Evolutionary conservation across 2,113 vertebrate species (phyloP).

Genomic region (Pyxicephalus adspersus): DNA sequence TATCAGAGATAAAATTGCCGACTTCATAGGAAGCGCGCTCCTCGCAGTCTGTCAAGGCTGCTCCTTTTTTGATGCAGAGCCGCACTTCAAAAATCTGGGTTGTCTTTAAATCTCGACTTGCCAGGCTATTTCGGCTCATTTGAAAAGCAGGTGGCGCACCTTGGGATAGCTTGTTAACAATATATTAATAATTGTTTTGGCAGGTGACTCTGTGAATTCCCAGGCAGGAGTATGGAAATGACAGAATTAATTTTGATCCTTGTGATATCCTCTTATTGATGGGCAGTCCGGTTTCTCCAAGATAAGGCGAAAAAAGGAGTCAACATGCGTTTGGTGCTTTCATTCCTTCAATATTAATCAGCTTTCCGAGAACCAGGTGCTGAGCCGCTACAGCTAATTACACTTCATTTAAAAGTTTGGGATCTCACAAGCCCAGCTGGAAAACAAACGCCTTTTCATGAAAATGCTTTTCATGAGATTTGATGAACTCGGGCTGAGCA

Average conservation of each 20-base stretch:
- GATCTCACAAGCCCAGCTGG: too few species aligned
- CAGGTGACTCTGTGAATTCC: slow-evolving; percentile 54
- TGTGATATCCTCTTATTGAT: slow-evolving; percentile 37
- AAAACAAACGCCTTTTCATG: too few species aligned
- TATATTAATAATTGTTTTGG: slow-evolving; percentile 54
- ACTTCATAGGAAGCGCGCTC: not conserved
- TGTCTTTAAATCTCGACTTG: slow-evolving; percentile 29
- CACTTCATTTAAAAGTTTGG: not conserved
- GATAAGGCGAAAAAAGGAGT: not conserved
- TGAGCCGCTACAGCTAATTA: not conserved
- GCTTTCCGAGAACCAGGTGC: not conserved
- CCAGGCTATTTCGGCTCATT: slow-evolving; percentile 19
- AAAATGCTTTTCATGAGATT: too few species aligned
- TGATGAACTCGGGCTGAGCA: too few species aligned
- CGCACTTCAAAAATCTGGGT: slow-evolving; percentile 7
- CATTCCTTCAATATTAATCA: not conserved
- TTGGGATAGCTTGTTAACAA: slow-evolving; percentile 50
- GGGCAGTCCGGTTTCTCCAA: slow-evolving; percentile 14
- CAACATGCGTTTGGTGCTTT: not conserved
- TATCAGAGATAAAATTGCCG: not conserved
- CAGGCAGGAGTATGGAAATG: slow-evolving; percentile 34
- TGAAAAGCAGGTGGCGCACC: slow-evolving; percentile 29
- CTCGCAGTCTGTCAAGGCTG: slow-evolving; percentile 4
- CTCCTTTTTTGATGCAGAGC: not conserved
- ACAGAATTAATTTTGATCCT: slow-evolving; percentile 47